Conservation (phyloP, 2,888 invertebrate genomes). For the Meteorus colon region DNA sequence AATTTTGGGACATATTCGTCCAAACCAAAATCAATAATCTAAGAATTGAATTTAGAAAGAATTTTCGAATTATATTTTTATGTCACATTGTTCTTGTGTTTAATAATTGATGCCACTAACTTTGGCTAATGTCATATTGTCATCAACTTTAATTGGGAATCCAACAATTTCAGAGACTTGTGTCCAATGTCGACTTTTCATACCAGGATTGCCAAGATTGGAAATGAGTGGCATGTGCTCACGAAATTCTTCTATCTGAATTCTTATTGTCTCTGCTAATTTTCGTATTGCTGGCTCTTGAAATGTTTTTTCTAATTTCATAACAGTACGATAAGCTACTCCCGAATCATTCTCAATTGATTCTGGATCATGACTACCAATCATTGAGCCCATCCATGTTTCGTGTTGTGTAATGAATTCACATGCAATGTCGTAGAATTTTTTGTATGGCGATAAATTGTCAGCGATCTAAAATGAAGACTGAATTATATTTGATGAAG, state of each 20-base stretch:
- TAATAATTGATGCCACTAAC: conserved; percentile 70
- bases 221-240: conserved; percentile 92
- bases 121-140: conserved; percentile 86
- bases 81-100: background rate
- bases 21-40: conserved; percentile 88
- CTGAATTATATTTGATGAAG: conserved; percentile 7
- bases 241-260: conserved; percentile 89
- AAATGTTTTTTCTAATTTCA: conserved; percentile 92
- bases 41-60: background rate
- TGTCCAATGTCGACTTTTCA: conserved; percentile 95
- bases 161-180: conserved; percentile 96
- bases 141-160: conserved; percentile 90
- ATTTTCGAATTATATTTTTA: background rate
- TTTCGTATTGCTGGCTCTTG: conserved; percentile 81
- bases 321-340: conserved; percentile 82
- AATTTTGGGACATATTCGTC: conserved; percentile 92
- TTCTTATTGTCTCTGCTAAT: conserved; percentile 81
- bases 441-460: conserved; percentile 88
- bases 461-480: conserved; percentile 78
- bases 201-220: conserved; percentile 95
- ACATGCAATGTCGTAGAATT: conserved; percentile 90
- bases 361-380: conserved; percentile 91
- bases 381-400: conserved; percentile 86
- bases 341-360: conserved; percentile 88
- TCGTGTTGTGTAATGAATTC: conserved; percentile 89